Base-by-base conservation (phyloP, 1,140 invertebrate genomes). In the Rhynchophorus ferrugineus region DNA sequence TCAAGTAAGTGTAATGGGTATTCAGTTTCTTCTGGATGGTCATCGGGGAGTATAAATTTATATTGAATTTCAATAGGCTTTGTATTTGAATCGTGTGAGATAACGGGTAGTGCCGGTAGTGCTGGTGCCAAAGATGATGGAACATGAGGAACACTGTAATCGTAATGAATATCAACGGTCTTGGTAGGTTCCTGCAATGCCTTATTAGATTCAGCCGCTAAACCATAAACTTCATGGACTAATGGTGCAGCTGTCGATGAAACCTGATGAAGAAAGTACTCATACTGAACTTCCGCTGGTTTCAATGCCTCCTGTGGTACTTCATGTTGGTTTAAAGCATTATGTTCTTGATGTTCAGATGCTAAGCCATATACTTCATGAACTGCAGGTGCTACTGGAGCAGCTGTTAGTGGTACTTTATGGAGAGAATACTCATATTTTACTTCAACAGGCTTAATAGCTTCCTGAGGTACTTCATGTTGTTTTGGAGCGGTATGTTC, bases 351-450 rank as follows among this genome's bases (percentile, higher is more conserved):
- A 29, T 29, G 24, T 38, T 38, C 11, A 6, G 11, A 5, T 41
- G 17, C 14, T 17, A 41, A 16, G 3, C 38, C 38, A 17, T 41
- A 41, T 16, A 16, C 38, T 41, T 41, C 38, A 33, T 36, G 48
- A 50, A 50, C 29, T 16, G 38, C 38, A 11, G 48, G 48, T 39
- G 20, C 21, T 21, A n/a, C 33, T 17, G 45, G 29, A 36, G 33
- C 22, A 39, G 9, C 11, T 17, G 16, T 34, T n/a, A 37, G 16
- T 38, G n/a, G 13, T 38, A 36, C 35, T 20, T 33, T 34, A 21
- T 19, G 34, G 24, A 29, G 5, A 11, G 5, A 6, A 29, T 29
- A 29, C 5, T 29, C 24, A 29, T 29, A 29, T 6, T 29, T 5
- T 29, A 11, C 11, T 11, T 29, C 24, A 29, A 29, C 24, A n/a